Percentiles rank a stretch among this genome's conserved stretches.
These are phyloP conservation scores for Palythoa heliodiscus DNA, from an alignment of 92 coral and sea anemone species.

Conservation along the genomic window DNA sequence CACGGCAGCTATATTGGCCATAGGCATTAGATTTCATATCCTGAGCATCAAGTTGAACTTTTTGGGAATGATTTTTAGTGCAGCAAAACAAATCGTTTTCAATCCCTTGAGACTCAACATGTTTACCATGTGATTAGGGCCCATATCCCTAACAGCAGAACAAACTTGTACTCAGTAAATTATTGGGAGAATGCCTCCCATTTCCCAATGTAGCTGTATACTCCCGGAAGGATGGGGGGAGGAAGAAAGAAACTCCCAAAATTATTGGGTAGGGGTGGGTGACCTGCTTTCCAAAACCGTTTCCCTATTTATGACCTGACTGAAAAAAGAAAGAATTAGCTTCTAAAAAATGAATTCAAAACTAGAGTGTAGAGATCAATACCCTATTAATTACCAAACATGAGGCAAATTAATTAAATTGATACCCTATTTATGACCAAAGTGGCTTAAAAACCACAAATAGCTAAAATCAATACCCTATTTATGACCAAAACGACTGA, in stretches of 20 bases:
- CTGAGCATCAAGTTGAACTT: constrained; percentile 22
- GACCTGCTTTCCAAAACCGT: no score
- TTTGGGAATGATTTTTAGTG: constrained; percentile 16
- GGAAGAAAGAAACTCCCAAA: background rate
- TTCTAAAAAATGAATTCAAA: no score
- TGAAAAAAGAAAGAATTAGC: no score
- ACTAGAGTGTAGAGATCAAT: no score
- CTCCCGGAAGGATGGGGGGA: no score
- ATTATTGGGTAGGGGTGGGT: no score
- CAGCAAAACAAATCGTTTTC: constrained; percentile 6
- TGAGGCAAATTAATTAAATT: constrained; percentile 3
- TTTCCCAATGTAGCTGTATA: background rate
- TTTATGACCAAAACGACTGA: background rate
- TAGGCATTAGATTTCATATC: constrained; percentile 9
- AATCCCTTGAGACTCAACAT: no score
- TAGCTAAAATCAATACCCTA: background rate
- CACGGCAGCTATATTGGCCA: constrained; percentile 18
- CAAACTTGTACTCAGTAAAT: background rate
- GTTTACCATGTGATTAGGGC: background rate
- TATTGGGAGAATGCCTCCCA: constrained; percentile 1
- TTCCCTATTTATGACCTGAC: no score
- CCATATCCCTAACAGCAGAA: background rate
- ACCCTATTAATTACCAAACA: background rate
- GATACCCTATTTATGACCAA: no score
- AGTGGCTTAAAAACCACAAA: background rate